A percentile compares a stretch with the other conserved stretches of the same genome.
phyloP scores from a whole-genome alignment of 2,888 invertebrate genomes.

The Masnerella sp. region DNA sequence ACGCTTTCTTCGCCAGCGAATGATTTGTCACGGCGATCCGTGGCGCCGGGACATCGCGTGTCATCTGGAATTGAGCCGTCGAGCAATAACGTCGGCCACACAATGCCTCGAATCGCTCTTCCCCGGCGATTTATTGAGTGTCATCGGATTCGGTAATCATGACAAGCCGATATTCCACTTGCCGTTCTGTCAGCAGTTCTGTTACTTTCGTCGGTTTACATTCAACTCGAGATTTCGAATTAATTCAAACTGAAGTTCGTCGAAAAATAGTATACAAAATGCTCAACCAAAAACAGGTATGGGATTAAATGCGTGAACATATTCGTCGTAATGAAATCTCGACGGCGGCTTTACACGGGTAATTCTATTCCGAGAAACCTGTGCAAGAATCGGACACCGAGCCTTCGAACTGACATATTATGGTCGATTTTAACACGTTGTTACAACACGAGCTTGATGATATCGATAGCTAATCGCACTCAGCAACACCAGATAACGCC shows the following conservation, averaged over 20 bases:
- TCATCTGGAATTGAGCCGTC: conserved; percentile 24
- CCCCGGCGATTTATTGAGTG: not conserved
- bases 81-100: not conserved
- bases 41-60: not conserved
- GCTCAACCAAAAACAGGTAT: too few relatives aligned
- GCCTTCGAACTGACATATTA: not conserved
- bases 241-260: too few relatives aligned
- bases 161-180: conserved; percentile 21
- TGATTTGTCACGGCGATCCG: conserved; percentile 15
- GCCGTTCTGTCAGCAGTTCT: conserved; percentile 6
- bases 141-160: conserved; percentile 20
- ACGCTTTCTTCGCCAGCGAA: conserved; percentile 42
- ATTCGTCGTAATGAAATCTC: too few relatives aligned
- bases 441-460: conserved; percentile 10
- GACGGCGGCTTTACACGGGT: too few relatives aligned
- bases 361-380: too few relatives aligned
- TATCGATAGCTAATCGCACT: conserved; percentile 19
- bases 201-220: too few relatives aligned
- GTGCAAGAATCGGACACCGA: not conserved
- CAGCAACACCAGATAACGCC: conserved; percentile 3
- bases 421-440: not conserved
- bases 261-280: too few relatives aligned
- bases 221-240: too few relatives aligned
- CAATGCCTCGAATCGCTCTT: not conserved
- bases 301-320: too few relatives aligned